These are phyloP conservation scores for Sepioteuthis lessoniana DNA, from an alignment of 2,888 invertebrate species.

Conservation along the genomic window DNA sequence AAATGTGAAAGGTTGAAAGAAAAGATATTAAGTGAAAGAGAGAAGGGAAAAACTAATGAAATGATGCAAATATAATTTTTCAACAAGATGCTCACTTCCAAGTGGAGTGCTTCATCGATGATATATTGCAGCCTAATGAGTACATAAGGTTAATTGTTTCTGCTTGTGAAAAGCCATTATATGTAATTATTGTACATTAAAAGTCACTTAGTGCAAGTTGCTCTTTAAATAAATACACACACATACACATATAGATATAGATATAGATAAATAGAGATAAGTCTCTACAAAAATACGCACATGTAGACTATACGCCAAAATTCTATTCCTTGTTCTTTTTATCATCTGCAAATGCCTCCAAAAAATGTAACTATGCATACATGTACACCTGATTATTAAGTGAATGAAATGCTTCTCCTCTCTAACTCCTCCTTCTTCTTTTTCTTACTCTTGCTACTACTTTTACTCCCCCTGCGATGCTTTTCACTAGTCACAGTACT, in stretches of 20 bases:
- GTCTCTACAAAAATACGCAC: background rate
- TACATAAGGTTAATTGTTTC: background rate
- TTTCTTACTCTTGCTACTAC: too few species aligned
- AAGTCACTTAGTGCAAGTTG: constrained; percentile 14
- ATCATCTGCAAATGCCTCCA: background rate
- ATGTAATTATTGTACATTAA: background rate
- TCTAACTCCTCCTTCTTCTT: background rate
- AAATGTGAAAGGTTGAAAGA: too few species aligned
- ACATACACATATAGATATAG: too few species aligned
- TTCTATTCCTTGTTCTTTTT: background rate
- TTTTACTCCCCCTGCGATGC: too few species aligned
- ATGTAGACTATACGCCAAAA: background rate
- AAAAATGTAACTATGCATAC: background rate
- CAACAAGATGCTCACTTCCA: background rate
- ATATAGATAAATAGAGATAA: background rate
- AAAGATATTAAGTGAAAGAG: too few species aligned
- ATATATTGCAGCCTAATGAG: background rate
- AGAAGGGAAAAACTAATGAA: background rate
- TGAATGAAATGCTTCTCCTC: background rate
- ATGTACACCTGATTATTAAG: background rate
- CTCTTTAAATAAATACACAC: background rate
- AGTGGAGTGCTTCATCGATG: background rate
- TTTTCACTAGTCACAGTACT: too few species aligned
- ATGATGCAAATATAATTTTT: background rate
- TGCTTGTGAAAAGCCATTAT: constrained; percentile 4